phyloP scores from a whole-genome alignment of 2,797 vertebrate species.

The Sebastes hopkinsi region DNA sequence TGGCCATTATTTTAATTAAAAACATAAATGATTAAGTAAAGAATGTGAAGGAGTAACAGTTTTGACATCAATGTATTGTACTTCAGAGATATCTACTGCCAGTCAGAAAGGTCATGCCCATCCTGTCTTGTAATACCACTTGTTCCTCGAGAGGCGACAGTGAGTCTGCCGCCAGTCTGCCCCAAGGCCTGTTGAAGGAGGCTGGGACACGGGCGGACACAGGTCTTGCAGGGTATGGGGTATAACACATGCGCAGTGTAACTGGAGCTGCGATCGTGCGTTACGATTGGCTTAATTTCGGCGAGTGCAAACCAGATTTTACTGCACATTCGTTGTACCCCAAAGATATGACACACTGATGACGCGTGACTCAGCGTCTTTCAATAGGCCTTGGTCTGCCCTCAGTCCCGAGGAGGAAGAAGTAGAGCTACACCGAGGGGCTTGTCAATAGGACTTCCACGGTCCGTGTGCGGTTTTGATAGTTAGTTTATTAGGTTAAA shows the following conservation, averaged over 20 bases:
- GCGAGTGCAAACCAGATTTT: no score
- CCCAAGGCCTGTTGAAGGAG: no score
- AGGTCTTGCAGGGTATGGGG: no score
- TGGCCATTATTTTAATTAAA: accelerated
- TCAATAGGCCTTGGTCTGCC: no score
- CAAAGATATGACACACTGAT: accelerated
- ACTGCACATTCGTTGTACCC: accelerated
- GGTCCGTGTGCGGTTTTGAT: not conserved
- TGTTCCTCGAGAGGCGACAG: not conserved
- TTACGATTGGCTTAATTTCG: no score
- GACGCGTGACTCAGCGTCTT: accelerated
- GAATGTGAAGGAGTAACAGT: not conserved
- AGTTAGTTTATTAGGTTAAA: not conserved
- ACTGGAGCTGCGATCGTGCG: no score
- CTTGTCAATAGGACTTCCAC: not conserved
- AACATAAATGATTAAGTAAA: accelerated
- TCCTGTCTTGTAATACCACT: not conserved
- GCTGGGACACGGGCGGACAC: no score
- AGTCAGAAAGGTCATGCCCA: accelerated
- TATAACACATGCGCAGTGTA: no score
- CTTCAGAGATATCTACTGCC: no score
- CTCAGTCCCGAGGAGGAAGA: not conserved
- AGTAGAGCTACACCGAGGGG: not conserved
- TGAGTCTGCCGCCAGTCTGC: not conserved
- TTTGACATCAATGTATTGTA: not conserved